phyloP scores from a whole-genome alignment of 2,797 vertebrate genomes.

The Pangasius larnaudii region DNA sequence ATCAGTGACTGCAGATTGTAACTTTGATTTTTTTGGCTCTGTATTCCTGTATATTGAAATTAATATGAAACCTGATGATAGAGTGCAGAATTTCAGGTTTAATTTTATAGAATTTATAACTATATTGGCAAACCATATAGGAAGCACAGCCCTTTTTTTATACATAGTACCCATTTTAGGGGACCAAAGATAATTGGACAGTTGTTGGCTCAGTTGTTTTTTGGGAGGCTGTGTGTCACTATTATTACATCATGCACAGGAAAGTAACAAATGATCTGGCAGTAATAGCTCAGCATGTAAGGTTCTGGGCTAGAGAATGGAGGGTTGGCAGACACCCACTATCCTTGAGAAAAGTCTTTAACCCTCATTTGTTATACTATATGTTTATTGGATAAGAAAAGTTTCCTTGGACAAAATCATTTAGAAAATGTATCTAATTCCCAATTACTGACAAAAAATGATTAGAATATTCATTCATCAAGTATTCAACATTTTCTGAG shows the following conservation, averaged over 20 bases:
- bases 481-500: background rate
- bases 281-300: background rate
- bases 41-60: background rate
- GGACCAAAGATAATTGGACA: slow-evolving; percentile 6
- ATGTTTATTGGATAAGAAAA: background rate
- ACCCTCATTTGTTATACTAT: background rate
- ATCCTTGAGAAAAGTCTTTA: background rate
- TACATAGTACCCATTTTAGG: background rate
- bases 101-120: background rate
- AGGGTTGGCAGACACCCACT: background rate
- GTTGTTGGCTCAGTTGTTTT: slow-evolving; percentile 13
- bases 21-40: background rate
- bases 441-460: background rate
- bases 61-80: background rate
- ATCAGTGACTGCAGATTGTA: background rate
- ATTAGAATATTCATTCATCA: background rate
- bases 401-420: background rate
- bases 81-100: background rate
- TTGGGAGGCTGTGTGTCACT: slow-evolving; percentile 6
- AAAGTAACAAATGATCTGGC: slow-evolving; percentile 2
- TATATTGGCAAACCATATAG: background rate
- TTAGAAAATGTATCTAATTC: background rate
- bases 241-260: slow-evolving; percentile 9
- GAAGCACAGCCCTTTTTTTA: background rate
- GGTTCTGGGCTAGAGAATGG: slow-evolving; percentile 4